Base-by-base conservation (phyloP, 2,888 invertebrate genomes). In the Lasioglossum villosulum region DNA sequence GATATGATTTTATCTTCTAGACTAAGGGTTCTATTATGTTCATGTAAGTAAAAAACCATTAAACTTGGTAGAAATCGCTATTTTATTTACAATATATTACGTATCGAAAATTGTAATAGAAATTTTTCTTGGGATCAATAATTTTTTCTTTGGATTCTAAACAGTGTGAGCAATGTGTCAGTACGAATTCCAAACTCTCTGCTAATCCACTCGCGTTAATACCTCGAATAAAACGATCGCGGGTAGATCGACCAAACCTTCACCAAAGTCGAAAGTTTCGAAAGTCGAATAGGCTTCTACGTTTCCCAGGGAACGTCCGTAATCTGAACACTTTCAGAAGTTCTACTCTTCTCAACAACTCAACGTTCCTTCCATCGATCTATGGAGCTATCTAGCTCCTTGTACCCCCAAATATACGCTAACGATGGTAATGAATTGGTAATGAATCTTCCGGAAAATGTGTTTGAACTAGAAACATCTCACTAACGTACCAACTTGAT, bases 201-300 rank as follows among this genome's bases (percentile, higher is more conserved):
- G 68, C 12, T 68, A 74, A 74, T 74, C 73, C 27, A 66, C 66
- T 34, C 34, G 19, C 34, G 34, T 66, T 66, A 66, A 66, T 66
- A 34, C 66, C 66, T 16, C 66, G 66, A 66, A 66, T 66, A 66
- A 66, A 66, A 66, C 34, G 34, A 34, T 4, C 66, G 16, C 34
- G 6, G 10, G 23, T 30, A 34, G 66, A 66, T 34, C 66, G 66
- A 34, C 34, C 34, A 66, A 23, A 19, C 34, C 30, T 66, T 66
- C 27, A n/a, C 48, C 42, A 10, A 56, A 66, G 66, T 66, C 66
- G 66, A 34, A 66, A 66, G 66, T 66, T 66, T 19, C 66, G 34
- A 34, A 66, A 66, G 66, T 66, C 66, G 30, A 30, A 16, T 63
- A 63, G 66, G 34, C 66, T 34, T 66, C 66, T 66, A 66, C 34